A percentile compares a stretch with the other conserved stretches of the same genome.
phyloP scores from a whole-genome alignment of 2,888 invertebrate species.

The Formica aserva region DNA sequence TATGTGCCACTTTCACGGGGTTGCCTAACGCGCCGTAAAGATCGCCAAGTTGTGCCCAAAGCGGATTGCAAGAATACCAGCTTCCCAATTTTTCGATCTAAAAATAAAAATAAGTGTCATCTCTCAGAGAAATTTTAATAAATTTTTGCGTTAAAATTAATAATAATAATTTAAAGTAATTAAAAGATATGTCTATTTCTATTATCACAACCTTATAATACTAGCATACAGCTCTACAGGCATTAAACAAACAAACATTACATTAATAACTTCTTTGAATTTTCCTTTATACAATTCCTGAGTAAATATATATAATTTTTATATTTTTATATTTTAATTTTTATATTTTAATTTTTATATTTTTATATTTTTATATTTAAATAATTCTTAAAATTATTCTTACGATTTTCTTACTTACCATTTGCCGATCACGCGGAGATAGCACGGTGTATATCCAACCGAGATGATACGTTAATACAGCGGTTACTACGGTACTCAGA shows the following conservation, averaged over 20 bases:
- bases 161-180: background rate
- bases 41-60: slow-evolving; percentile 96
- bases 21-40: slow-evolving; percentile 94
- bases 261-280: background rate
- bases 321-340: too few species aligned
- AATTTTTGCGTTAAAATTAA: background rate
- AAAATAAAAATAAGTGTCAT: slow-evolving; percentile 22
- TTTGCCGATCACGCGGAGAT: slow-evolving; percentile 76
- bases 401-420: slow-evolving; percentile 74
- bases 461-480: slow-evolving; percentile 95
- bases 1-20: slow-evolving; percentile 92
- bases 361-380: background rate
- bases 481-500: slow-evolving; percentile 95
- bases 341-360: too few species aligned
- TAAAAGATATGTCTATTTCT: background rate
- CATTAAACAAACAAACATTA: background rate
- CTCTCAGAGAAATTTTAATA: background rate
- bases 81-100: slow-evolving; percentile 87
- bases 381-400: slow-evolving; percentile 1
- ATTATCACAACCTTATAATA: background rate
- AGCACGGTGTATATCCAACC: slow-evolving; percentile 95
- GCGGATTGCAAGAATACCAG: slow-evolving; percentile 93
- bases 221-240: background rate
- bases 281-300: background rate
- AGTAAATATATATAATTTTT: slow-evolving; percentile 11